Evolutionary conservation across 2,113 vertebrate genomes (phyloP).

Genomic region (Ivindomyrus marchei): DNA sequence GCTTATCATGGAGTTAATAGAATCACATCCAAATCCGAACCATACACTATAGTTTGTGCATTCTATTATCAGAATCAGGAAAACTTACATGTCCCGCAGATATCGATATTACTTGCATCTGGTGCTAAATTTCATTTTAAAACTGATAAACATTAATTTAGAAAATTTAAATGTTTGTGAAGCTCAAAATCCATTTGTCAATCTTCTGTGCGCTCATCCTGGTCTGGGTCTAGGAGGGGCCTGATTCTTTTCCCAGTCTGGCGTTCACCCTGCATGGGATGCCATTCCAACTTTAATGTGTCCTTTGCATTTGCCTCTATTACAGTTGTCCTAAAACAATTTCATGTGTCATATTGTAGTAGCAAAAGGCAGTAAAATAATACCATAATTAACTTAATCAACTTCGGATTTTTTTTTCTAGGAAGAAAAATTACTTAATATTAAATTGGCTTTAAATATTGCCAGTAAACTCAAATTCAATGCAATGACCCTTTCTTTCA

Average conservation of each 20-base stretch:
- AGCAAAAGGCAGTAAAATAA: neutral
- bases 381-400: neutral
- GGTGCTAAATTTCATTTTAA: conserved; percentile 41
- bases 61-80: conserved; percentile 25
- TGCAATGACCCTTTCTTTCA: neutral
- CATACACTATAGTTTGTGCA: conserved; percentile 33
- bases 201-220: neutral
- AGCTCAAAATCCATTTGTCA: neutral
- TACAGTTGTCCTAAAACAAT: conserved; percentile 1
- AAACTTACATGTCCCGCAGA: conserved; percentile 23
- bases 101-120: conserved; percentile 12
- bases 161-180: neutral
- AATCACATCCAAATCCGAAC: conserved; percentile 29
- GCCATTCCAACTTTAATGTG: neutral
- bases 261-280: neutral
- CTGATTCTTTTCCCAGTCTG: neutral
- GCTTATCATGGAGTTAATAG: conserved; percentile 27
- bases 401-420: neutral
- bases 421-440: neutral
- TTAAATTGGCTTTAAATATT: neutral
- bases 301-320: neutral
- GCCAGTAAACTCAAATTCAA: neutral
- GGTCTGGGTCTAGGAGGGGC: neutral
- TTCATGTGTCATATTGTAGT: neutral
- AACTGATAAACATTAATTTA: conserved; percentile 53